phyloP scores from a whole-genome alignment of 2,888 invertebrate genomes.

The Punctoribates punctum region DNA sequence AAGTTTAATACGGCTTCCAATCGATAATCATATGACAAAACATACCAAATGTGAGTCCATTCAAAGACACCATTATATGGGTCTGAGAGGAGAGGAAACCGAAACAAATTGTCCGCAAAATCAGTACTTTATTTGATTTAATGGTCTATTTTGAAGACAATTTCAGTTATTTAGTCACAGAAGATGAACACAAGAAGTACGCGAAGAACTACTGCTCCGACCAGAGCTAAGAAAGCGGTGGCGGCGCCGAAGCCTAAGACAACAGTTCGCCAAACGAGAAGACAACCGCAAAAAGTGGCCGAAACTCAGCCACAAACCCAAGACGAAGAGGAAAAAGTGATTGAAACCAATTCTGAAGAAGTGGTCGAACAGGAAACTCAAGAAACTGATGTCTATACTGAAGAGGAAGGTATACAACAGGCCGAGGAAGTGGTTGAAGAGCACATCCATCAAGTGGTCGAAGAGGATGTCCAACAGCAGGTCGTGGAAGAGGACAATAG shows the following conservation, averaged over 20 bases:
- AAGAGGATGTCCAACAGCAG: neutral
- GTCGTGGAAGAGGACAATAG: neutral
- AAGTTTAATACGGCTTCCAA: too few species aligned
- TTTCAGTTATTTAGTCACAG: neutral
- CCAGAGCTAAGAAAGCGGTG: neutral
- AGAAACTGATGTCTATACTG: neutral
- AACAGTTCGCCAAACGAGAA: neutral
- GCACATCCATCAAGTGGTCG: neutral
- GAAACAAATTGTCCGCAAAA: neutral
- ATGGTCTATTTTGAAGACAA: neutral
- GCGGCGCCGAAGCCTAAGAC: neutral
- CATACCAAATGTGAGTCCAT: too few species aligned
- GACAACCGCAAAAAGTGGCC: neutral
- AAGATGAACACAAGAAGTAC: slow-evolving; percentile 20
- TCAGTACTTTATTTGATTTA: neutral
- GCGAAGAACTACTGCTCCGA: neutral
- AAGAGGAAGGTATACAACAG: neutral
- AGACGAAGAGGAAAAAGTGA: neutral
- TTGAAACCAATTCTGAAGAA: neutral
- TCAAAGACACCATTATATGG: too few species aligned
- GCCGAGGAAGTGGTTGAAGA: neutral
- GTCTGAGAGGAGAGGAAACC: too few species aligned
- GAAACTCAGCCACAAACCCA: neutral
- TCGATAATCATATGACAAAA: too few species aligned
- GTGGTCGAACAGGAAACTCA: neutral